Base-by-base conservation (phyloP, 1,140 invertebrate species). In the Vollenhovia emeryi region DNA sequence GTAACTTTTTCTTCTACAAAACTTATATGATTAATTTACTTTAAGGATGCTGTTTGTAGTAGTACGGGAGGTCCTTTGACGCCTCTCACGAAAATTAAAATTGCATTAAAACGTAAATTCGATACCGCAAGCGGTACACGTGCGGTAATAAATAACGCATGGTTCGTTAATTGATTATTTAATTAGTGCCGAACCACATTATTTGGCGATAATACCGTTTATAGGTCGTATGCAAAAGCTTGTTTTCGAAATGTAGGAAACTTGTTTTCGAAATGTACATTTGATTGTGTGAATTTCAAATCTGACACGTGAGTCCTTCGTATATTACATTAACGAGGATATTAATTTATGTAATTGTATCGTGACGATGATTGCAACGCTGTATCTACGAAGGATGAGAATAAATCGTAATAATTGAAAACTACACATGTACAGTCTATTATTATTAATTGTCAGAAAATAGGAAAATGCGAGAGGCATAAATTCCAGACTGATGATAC, bases 111-210 rank as follows among this genome's bases (percentile, higher is more conserved):
- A 55, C 21, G 8, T 30, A 30, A 55, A 80, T 69, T 8, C 18
- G 43, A 69, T 80, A 69, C 3, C 3, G 24, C 48, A 57, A 50
- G 7, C 43, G 27, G n/a, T n/a, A 11, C 6, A 64, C 27, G 24
- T 24, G 13, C 45, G 45, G 18, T 33, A 62, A 48, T 48, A 48
- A 82, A 82, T 73, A 80, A 71, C 2, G 24, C 24, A 82, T n/a
- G 66, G 24, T 73, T 71, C 48, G 50, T 73, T 73, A 82, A 82
- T 82, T 43, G 27, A 71, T 71, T 80, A 55, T 82, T 82, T 82
- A 82, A 82, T 82, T 82, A 82, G 27, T 27, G 13, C 33, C 9
- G 64, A 7, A 30, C 13, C 78, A 5, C 7, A 57, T 82, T 82
- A 73, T 82, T 82, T 82, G 78, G n/a, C 18, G 24, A 55, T 73